Conservation (phyloP, 2,797 vertebrate genomes). For the Prionace glauca region DNA sequence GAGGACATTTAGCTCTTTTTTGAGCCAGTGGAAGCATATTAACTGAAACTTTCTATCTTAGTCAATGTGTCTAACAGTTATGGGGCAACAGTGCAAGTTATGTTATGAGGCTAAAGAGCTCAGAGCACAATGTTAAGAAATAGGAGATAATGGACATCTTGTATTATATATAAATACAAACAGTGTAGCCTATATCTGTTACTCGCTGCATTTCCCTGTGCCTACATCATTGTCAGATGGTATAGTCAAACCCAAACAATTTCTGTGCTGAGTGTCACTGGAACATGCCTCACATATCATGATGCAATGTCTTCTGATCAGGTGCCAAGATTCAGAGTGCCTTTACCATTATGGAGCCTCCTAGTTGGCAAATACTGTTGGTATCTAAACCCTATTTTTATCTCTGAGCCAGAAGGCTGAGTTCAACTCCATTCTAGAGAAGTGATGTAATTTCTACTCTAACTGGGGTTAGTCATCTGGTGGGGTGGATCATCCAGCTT, state of each 20-base stretch:
- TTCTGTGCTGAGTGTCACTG: neutral
- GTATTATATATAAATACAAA: neutral
- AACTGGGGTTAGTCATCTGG: neutral
- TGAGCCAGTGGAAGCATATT: neutral
- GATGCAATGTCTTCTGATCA: neutral
- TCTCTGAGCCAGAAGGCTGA: neutral
- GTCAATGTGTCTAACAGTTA: too few species aligned
- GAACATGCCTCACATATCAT: neutral
- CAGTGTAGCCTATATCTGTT: neutral
- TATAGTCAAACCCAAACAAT: neutral
- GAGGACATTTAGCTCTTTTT: neutral
- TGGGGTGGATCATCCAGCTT: neutral
- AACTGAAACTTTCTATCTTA: neutral
- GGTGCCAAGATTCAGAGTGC: neutral
- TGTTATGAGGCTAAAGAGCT: neutral
- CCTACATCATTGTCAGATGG: neutral
- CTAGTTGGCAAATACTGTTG: neutral
- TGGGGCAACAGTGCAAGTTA: neutral
- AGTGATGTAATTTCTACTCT: neutral
- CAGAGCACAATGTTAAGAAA: neutral
- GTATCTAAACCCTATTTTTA: neutral
- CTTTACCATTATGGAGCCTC: neutral
- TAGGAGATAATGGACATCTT: neutral
- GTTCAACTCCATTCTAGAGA: neutral
- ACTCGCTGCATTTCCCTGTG: neutral